Evolutionary conservation across 1,140 invertebrate genomes (phyloP), one percentile per base, ranked within the genome.

Genomic region (Hylaeus anthracinus): DNA sequence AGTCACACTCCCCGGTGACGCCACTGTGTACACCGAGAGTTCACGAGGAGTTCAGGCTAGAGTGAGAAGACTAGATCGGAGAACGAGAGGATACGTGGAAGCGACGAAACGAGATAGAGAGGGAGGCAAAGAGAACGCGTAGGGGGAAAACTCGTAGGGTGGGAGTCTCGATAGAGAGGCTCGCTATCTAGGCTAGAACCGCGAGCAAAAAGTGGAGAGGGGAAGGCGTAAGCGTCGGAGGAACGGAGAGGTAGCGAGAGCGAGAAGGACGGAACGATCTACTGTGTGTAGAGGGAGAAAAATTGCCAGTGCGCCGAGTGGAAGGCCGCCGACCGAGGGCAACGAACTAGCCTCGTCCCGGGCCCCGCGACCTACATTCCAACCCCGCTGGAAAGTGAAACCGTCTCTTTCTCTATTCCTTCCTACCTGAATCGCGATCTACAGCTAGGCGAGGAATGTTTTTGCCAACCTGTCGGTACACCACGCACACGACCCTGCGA

Each of bases 301-400:
- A 91, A 92, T 91, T 89, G 90, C 86, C 83, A 76, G 90, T 90
- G 90, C 90, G 86, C 86, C 88, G 92, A 92, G 93, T 92, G 91
- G 93, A 93, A 93, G 93, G 93, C 92, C 92, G 92, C 86, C 82
- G 88, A 83, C 76, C 84, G 90, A 90, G 93, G 91, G 91, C 92
- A 94, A 94, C 92, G 93, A 94, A 93, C 93, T 91, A 90, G 89
- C 91, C 92, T 93, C 93, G 91, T 92, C 93, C 91, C 90, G 92
- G 92, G 90, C 90, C 90, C 91, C 89, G 89, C 91, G 93, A 93
- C 92, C 93, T 92, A 93, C 93, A 93, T 94, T 93, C 91, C 91
- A 89, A 86, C 60, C 66, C 64, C 88, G 92, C 90, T 93, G 91
- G 92, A 94, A 94, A 93, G 93, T 94, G 93, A 94, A 94, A 94